Conservation (phyloP, 2,888 invertebrate species). For the Cyrtodaria siliqua region DNA sequence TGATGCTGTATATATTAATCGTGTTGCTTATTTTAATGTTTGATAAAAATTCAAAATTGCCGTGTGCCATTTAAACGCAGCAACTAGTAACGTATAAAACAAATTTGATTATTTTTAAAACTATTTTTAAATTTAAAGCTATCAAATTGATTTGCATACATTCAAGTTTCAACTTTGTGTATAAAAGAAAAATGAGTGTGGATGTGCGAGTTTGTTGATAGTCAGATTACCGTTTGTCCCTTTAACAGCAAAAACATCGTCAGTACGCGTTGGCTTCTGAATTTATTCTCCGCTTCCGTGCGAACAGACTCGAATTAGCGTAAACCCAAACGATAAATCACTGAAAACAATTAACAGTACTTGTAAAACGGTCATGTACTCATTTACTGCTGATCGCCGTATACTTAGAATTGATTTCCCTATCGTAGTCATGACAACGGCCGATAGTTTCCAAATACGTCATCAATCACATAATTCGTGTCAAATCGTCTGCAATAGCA, state of each 20-base stretch:
- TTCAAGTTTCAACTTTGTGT: too few species aligned
- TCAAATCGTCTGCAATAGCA: slow-evolving; percentile 10
- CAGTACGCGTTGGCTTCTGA: neutral
- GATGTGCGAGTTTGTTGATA: too few species aligned
- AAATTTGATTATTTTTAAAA: too few species aligned
- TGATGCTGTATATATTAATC: too few species aligned
- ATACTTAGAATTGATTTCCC: slow-evolving; percentile 50
- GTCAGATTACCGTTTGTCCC: too few species aligned
- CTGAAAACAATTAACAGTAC: slow-evolving; percentile 49
- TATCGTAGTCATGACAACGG: slow-evolving; percentile 44
- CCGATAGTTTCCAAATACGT: slow-evolving; percentile 36
- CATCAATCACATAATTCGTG: slow-evolving; percentile 28
- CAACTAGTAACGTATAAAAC: too few species aligned
- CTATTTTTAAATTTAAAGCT: too few species aligned
- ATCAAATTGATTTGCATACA: too few species aligned
- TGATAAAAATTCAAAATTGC: too few species aligned
- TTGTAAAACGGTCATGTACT: slow-evolving; percentile 46
- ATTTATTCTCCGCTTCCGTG: neutral
- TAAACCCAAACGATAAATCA: slow-evolving; percentile 33
- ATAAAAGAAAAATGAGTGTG: too few species aligned
- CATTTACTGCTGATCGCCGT: slow-evolving; percentile 44
- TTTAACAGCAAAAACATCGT: neutral
- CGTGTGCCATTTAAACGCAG: too few species aligned
- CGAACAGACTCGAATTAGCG: neutral
- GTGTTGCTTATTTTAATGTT: too few species aligned